These are phyloP conservation scores for Zaprionus tsacasi DNA, from an alignment of 1,140 invertebrate species.

Conservation along the genomic window DNA sequence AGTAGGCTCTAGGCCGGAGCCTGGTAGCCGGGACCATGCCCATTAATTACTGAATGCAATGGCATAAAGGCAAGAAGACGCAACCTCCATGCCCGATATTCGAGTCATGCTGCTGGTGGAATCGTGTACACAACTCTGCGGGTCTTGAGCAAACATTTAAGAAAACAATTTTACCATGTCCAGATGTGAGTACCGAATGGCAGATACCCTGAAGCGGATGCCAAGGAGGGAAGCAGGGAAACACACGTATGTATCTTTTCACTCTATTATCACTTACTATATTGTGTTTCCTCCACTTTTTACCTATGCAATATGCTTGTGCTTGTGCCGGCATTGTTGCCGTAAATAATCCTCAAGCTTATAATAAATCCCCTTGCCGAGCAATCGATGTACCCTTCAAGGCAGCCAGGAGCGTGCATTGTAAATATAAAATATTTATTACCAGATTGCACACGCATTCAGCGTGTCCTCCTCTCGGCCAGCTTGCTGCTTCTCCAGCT, in stretches of 20 bases:
- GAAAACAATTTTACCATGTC: slow-evolving; percentile 33
- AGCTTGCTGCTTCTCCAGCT: not conserved
- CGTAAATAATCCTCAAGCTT: not conserved
- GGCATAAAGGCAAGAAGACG: slow-evolving; percentile 55
- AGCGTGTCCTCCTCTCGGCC: slow-evolving; percentile 39
- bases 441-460: slow-evolving; percentile 70
- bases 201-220: slow-evolving; percentile 4
- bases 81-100: slow-evolving; percentile 16
- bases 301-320: not conserved
- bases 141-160: slow-evolving; percentile 37
- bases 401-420: slow-evolving; percentile 40
- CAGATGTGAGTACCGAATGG: not conserved
- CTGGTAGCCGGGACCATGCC: slow-evolving; percentile 12
- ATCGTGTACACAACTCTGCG: slow-evolving; percentile 28
- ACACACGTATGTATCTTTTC: not conserved
- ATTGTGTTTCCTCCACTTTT: not conserved
- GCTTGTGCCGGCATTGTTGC: not conserved
- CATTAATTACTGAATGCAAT: slow-evolving; percentile 70
- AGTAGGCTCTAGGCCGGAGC: not conserved
- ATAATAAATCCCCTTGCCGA: not conserved
- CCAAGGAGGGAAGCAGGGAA: not conserved
- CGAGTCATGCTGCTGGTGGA: not conserved
- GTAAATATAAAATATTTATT: slow-evolving; percentile 79
- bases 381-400: slow-evolving; percentile 17
- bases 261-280: not conserved